Conservation (phyloP, 2,113 vertebrate species). For the Vombatus ursinus region DNA sequence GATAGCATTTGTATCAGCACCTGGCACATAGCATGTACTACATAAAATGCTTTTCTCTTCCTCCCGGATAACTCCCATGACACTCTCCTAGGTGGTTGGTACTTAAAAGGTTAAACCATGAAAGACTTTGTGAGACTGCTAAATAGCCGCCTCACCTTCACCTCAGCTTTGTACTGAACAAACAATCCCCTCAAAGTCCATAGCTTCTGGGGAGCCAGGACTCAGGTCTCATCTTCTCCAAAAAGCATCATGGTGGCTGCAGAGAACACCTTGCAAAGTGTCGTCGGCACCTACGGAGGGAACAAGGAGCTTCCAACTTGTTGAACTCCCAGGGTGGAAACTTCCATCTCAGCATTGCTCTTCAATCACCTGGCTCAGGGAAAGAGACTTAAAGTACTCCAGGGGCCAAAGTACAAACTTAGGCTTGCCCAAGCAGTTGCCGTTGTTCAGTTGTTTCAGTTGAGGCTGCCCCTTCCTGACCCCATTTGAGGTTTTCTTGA, state of each 20-base stretch:
- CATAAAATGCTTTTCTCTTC: neutral
- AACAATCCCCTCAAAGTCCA: neutral
- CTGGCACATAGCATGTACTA: neutral
- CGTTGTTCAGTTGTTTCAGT: neutral
- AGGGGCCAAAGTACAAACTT: neutral
- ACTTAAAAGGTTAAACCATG: neutral
- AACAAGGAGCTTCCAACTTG: neutral
- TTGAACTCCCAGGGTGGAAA: neutral
- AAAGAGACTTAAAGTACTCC: neutral
- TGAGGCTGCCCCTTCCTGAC: no score
- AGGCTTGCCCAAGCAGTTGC: neutral
- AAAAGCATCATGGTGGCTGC: neutral
- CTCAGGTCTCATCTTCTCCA: neutral
- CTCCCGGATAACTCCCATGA: neutral
- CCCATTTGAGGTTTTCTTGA: no score
- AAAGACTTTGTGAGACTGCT: neutral
- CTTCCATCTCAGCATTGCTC: neutral
- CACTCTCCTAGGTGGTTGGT: neutral
- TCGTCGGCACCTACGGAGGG: neutral
- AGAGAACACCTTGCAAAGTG: neutral
- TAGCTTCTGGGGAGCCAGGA: neutral
- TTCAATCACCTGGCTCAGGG: neutral
- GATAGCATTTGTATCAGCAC: neutral
- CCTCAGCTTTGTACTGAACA: neutral
- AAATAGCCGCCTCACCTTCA: neutral